Evolutionary conservation across 2,113 vertebrate species (phyloP), one percentile per base, ranked within the genome.

Genomic region (Psittacula cyanocephala): DNA sequence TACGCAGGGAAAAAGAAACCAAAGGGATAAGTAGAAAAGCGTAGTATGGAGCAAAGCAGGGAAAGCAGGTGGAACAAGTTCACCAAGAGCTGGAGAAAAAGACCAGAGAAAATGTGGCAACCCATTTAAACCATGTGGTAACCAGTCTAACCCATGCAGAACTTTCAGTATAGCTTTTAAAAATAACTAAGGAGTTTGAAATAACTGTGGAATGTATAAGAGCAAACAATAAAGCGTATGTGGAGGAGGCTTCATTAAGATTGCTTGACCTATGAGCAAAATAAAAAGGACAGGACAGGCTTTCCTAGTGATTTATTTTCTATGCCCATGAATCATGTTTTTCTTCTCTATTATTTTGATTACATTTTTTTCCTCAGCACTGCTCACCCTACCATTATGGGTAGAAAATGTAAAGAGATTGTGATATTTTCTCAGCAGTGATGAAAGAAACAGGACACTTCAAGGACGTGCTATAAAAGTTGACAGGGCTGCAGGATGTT

Each of bases 181-280:
- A 94, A 70, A 47, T 39, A 53, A 68, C 59, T 52, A 76, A 95
- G 88, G 90, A 86, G 47, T 88, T 94, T 75, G 76, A 86, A 94
- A 78, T 88, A 50, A 81, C 57, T 3, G 2, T 85, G 25, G 22
- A 81, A 0, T 57, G 2, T 84, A 18, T 65, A 81, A 92, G n/a
- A 81, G 41, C 62, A 87, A 79, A 87, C 49, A 92, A 71, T 57
- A 72, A 88, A 88, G 37, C 4, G 2, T 55, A 52, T 83, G 44
- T 82, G 83, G 86, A 95, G 86, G 88, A 94, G 70, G 44, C 88
- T 95, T 91, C 92, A 78, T 95, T 95, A 94, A 91, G 95, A 87
- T 95, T 91, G 62, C 86, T 63, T 86, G 77, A 95, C 79, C 84
- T 74, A 49, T 64, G 81, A 91, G 33, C 39, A 82, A 77, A 85